Base-by-base conservation (phyloP, 1,140 invertebrate species). In the Harpegnathos saltator region DNA sequence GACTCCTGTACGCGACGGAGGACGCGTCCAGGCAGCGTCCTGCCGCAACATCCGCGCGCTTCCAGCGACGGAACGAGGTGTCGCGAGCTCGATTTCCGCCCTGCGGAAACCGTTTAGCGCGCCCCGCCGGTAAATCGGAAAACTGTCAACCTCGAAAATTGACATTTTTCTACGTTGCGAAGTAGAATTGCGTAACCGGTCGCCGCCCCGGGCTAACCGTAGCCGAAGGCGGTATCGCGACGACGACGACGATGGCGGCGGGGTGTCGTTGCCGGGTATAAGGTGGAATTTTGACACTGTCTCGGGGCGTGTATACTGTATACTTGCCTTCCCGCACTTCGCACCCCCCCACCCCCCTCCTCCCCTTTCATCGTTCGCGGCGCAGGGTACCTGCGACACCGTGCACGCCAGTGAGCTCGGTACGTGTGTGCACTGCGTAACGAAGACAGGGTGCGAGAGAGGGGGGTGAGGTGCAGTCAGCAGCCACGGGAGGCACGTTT, bases 101-200 rank as follows among this genome's bases (percentile, higher is more conserved):
- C 61, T 58, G 29, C 69, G 74, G 44, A 52, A 84, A 83, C 54
- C 71, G 54, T 82, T 19, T 58, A 52, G 48, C n/a, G 50, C 22
- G 22, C 50, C 63, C 29, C 54, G 71, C 58, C 69, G 69, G 81
- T 87, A 89, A 88, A 92, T 89, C 86, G 91, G 89, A 91, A 91
- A 92, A 88, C 87, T 92, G 90, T 91, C 90, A 90, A 69, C 54
- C 80, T 83, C 73, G 77, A 83, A 90, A 91, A 90, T 89, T 85
- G 83, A 82, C 78, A 74, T 82, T 82, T 82, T 82, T 82, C 78
- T 82, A 82, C 58, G 58, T 74, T 50, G 78, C 56, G 48, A 82
- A 59, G 65, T 80, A 71, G 75, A 48, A 65, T 48, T 38, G 75
- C 69, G 65, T 65, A 69, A 44, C 38, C 38, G 11, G 38, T 44